Base-by-base conservation (phyloP, 2,113 vertebrate genomes). In the Tylochromis polylepis region DNA sequence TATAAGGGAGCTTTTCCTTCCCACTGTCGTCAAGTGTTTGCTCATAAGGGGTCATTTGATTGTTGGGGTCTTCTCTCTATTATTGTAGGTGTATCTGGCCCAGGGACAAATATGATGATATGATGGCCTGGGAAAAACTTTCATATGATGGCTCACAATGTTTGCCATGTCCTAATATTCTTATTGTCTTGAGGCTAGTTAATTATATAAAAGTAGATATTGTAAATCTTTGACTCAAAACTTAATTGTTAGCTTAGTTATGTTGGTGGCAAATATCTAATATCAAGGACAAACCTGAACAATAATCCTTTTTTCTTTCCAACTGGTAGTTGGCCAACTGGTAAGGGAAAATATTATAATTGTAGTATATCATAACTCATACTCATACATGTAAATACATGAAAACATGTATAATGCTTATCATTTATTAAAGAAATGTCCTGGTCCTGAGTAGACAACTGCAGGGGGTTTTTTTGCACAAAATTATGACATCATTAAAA, bases 381-480 rank as follows among this genome's bases (percentile, higher is more conserved):
- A n/a, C n/a, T n/a, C n/a, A n/a, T n/a, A n/a, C n/a, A n/a, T n/a
- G n/a, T n/a, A n/a, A n/a, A n/a, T n/a, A n/a, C n/a, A n/a, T n/a
- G n/a, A n/a, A n/a, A n/a, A n/a, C n/a, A n/a, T n/a, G n/a, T n/a
- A n/a, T n/a, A n/a, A n/a, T n/a, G n/a, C n/a, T n/a, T n/a, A n/a
- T n/a, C n/a, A n/a, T n/a, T n/a, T n/a, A n/a, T n/a, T n/a, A n/a
- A n/a, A n/a, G n/a, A n/a, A n/a, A n/a, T n/a, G n/a, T n/a, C n/a
- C n/a, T n/a, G n/a, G n/a, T 38, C 60, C 10, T n/a, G 18, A 65
- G 31, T n/a, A 38, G 31, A 38, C 18, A 65, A 38, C 60, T 65
- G 34, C 31, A 65, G 34, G 31, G 0, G 0, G 11, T 0, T 14
- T 34, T 22, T 1, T 0, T 0, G 18, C 20, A 22, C 60, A 65